A percentile compares a stretch with the other conserved stretches of the same genome.
These are phyloP conservation scores for Paratilapia polleni DNA, from an alignment of 2,113 vertebrate genomes.

Conservation along the genomic window DNA sequence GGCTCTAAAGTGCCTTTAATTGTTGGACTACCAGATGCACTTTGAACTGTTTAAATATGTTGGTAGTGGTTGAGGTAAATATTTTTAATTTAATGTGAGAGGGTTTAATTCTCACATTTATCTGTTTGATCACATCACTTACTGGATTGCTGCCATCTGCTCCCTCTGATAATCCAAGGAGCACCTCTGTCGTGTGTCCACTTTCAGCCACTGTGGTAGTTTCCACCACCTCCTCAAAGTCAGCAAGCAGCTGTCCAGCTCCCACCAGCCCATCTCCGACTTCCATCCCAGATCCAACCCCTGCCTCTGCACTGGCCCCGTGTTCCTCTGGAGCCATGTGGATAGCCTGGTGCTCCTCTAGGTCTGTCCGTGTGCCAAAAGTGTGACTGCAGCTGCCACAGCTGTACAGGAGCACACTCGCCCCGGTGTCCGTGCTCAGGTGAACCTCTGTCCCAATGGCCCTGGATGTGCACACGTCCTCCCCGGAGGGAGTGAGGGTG, in stretches of 20 bases:
- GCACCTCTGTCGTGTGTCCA: conserved; percentile 75
- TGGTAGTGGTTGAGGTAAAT: not conserved
- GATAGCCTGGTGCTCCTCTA: conserved; percentile 84
- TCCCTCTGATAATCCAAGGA: conserved; percentile 72
- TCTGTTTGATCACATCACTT: conserved; percentile 27
- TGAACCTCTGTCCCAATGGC: conserved; percentile 76
- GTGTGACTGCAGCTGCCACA: conserved; percentile 84
- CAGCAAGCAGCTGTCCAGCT: conserved; percentile 80
- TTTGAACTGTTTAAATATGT: not conserved
- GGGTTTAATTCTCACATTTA: not conserved
- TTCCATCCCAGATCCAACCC: conserved; percentile 61
- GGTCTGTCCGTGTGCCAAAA: conserved; percentile 79
- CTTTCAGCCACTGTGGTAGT: conserved; percentile 80
- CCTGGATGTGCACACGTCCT: conserved; percentile 44
- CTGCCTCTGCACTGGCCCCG: conserved; percentile 34
- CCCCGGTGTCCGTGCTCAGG: conserved; percentile 79
- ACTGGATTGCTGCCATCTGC: conserved; percentile 63
- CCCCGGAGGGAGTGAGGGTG: conserved; percentile 66
- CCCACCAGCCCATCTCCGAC: conserved; percentile 79
- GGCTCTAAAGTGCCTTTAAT: not conserved
- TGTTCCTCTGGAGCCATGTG: conserved; percentile 61
- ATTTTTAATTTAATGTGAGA: not conserved
- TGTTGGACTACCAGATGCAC: not conserved
- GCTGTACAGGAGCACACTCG: conserved; percentile 81
- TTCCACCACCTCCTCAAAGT: conserved; percentile 85